Evolutionary conservation across 2,113 vertebrate genomes (phyloP), one percentile per base, ranked within the genome.

Genomic region (Calypte anna): DNA sequence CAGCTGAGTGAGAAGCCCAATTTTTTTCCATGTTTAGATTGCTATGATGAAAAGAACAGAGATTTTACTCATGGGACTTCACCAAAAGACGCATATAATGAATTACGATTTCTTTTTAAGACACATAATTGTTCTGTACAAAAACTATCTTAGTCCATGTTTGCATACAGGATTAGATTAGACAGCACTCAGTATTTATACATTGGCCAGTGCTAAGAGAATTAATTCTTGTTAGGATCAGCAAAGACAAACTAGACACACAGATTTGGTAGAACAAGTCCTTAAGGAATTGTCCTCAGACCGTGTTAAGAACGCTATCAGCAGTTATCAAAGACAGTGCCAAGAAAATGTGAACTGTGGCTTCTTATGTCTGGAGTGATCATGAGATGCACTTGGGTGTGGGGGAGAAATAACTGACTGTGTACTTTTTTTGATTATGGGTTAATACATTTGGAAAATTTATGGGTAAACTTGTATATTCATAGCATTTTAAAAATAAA

Each of bases 321-420:
- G 77, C 40, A 86, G 97, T 98, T 97, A 98, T 98, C 97, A 98
- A 98, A 98, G 95, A 91, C 88, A 69, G 92, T 97, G 96, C 98
- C 93, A 97, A 96, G 96, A 98, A 98, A 98, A 98, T 68, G 77
- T 93, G 96, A 98, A 98, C 86, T 95, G 69, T 97, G 93, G 74
- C 91, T 97, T 97, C 85, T 94, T 95, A 53, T 21, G 12, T 94
- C 92, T 95, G 91, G 61, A 94, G 77, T 25, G 66, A 97, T 97
- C 74, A 88, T 93, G 54, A 94, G 78, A 96, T 96, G 44, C 88
- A 97, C 97, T 96, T 93, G 96, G 88, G 98, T 97, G 96, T 96
- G 68, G 76, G 87, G n/a, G 53, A 55, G 68, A 94, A 96, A 91
- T 82, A 97, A 95, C 95, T 80, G 55, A 38, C n/a, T 76, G 58